Evolutionary conservation across 2,113 vertebrate species (phyloP).

Genomic region (Galbula dea): DNA sequence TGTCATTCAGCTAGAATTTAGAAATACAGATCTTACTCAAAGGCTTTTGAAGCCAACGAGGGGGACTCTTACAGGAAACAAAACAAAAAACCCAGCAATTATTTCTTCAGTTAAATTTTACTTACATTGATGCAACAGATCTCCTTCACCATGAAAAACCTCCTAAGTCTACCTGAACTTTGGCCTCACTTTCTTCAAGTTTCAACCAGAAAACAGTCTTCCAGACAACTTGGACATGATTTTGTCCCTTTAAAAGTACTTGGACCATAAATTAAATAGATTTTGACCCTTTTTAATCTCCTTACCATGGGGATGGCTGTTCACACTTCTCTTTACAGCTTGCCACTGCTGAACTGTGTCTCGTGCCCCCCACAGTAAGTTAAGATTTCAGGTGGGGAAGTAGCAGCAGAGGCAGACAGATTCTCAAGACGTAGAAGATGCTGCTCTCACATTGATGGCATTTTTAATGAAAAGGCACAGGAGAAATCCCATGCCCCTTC

Average conservation of each 20-base stretch:
- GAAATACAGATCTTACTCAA: background rate
- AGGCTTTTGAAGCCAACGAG: background rate
- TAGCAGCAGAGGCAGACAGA: background rate
- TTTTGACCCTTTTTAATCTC: background rate
- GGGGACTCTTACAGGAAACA: background rate
- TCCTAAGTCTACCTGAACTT: background rate
- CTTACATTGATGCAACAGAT: background rate
- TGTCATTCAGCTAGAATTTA: background rate
- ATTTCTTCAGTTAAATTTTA: slow-evolving; percentile 29
- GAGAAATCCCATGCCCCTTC: background rate
- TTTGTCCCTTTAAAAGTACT: background rate
- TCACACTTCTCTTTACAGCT: background rate
- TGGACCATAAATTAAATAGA: background rate
- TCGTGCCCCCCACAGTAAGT: background rate
- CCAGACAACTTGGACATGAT: background rate
- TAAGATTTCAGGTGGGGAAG: background rate
- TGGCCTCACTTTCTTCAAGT: background rate
- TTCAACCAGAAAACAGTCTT: background rate
- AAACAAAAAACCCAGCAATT: background rate
- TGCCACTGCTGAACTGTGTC: background rate
- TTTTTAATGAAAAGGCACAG: background rate
- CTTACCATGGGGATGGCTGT: background rate
- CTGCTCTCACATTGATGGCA: background rate
- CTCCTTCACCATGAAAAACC: background rate
- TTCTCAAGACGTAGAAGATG: background rate